Evolutionary conservation across 2,113 vertebrate genomes (phyloP).

Genomic region (Falcunculus frontatus): DNA sequence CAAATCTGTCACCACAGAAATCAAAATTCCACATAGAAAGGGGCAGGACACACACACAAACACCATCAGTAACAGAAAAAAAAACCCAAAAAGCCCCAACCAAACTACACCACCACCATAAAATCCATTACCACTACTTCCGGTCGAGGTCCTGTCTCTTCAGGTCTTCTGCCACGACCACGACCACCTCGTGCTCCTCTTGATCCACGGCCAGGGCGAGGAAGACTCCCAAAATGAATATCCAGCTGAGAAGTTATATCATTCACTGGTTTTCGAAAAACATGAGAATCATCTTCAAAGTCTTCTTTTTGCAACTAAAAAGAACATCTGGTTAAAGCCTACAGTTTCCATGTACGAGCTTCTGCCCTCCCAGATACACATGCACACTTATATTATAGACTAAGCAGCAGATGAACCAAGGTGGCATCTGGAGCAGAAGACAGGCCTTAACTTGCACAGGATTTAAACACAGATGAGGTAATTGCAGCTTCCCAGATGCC

Average conservation of each 20-base stretch:
- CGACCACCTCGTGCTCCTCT: slow-evolving; percentile 77
- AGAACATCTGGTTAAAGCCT: neutral
- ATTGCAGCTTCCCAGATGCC: neutral
- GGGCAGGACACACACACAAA: neutral
- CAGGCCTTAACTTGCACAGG: neutral
- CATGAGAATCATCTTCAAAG: slow-evolving; percentile 71
- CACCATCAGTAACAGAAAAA: neutral
- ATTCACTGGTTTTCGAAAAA: slow-evolving; percentile 83
- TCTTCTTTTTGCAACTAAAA: slow-evolving; percentile 70
- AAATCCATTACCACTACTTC: slow-evolving; percentile 58
- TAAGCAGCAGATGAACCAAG: neutral
- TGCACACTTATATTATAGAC: neutral
- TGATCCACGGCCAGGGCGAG: slow-evolving; percentile 78
- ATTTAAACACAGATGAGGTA: neutral
- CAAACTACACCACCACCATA: neutral
- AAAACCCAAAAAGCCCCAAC: neutral
- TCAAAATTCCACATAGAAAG: neutral
- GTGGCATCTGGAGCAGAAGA: neutral
- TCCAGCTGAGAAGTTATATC: slow-evolving; percentile 93
- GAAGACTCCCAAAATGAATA: slow-evolving; percentile 91
- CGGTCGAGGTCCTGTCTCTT: neutral
- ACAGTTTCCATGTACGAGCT: neutral
- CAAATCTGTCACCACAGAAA: neutral
- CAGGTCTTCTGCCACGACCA: slow-evolving; percentile 58
- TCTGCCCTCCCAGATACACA: neutral